These are phyloP conservation scores for Hedychridium roseum DNA, from an alignment of 2,888 invertebrate genomes.

Conservation along the genomic window DNA sequence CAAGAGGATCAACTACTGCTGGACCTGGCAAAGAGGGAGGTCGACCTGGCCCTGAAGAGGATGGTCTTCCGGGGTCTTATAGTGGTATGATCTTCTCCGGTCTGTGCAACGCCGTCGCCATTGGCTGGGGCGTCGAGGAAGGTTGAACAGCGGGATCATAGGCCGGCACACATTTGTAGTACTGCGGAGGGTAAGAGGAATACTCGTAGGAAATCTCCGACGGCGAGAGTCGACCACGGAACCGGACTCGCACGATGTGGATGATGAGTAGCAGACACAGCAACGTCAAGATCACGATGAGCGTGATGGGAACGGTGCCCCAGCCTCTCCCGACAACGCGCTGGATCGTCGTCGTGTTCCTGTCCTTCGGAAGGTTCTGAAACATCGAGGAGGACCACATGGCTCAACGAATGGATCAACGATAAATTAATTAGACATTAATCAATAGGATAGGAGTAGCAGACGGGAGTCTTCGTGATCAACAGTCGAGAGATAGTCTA, in stretches of 20 bases:
- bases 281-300: constrained; percentile 48
- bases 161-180: constrained; percentile 58
- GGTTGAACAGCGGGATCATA: no score
- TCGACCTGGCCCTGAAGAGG: no score
- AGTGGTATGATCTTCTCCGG: constrained; percentile 54
- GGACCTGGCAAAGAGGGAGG: no score
- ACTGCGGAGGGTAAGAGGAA: constrained; percentile 52
- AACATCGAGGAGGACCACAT: no score
- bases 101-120: constrained; percentile 49
- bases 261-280: constrained; percentile 51
- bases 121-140: no score
- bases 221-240: constrained; percentile 52
- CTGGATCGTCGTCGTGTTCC: constrained; percentile 19
- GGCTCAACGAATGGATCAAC: no score
- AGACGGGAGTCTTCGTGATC: no score
- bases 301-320: constrained; percentile 53
- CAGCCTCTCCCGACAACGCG: constrained; percentile 45
- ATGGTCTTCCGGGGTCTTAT: constrained; percentile 40
- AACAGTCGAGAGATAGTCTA: no score
- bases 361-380: constrained; percentile 17
- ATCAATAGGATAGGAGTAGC: no score
- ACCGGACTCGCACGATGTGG: constrained; percentile 50
- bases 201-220: constrained; percentile 45
- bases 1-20: no score
- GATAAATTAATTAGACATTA: no score